These are phyloP conservation scores for Megaceryle maxima DNA, from an alignment of 2,113 vertebrate genomes.

Conservation along the genomic window DNA sequence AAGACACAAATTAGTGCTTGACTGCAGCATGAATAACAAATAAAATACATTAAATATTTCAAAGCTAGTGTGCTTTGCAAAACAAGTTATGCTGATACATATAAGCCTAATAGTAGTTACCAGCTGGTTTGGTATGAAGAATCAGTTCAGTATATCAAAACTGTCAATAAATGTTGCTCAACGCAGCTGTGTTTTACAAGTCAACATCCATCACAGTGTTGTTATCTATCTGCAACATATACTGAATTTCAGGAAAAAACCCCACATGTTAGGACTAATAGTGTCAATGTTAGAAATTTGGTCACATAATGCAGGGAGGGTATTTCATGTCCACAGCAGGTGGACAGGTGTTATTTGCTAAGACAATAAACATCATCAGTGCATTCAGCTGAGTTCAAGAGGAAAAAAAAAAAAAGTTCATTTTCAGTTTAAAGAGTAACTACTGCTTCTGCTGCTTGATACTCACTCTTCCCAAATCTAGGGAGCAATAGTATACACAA, in stretches of 20 bases:
- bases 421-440: not conserved
- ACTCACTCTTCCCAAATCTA: not conserved
- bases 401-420: not conserved
- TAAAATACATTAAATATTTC: slow-evolving; percentile 54
- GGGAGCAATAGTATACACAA: not conserved
- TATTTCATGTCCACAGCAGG: not conserved
- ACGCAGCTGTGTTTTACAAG: not conserved
- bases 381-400: not conserved
- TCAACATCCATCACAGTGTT: slow-evolving; percentile 21
- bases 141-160: slow-evolving; percentile 34
- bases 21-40: slow-evolving; percentile 44
- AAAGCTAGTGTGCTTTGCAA: slow-evolving; percentile 54
- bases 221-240: not conserved
- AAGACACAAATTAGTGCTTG: slow-evolving; percentile 60
- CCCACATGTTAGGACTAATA: not conserved
- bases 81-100: not conserved
- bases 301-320: fast-evolving
- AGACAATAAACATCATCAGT: slow-evolving; percentile 1
- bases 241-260: not conserved
- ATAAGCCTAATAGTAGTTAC: slow-evolving; percentile 27
- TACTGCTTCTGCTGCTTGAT: not conserved
- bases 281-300: not conserved
- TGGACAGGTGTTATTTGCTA: not conserved
- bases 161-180: not conserved
- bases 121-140: slow-evolving; percentile 17